Conservation (phyloP, 2,113 vertebrate genomes). For the Upupa epops region DNA sequence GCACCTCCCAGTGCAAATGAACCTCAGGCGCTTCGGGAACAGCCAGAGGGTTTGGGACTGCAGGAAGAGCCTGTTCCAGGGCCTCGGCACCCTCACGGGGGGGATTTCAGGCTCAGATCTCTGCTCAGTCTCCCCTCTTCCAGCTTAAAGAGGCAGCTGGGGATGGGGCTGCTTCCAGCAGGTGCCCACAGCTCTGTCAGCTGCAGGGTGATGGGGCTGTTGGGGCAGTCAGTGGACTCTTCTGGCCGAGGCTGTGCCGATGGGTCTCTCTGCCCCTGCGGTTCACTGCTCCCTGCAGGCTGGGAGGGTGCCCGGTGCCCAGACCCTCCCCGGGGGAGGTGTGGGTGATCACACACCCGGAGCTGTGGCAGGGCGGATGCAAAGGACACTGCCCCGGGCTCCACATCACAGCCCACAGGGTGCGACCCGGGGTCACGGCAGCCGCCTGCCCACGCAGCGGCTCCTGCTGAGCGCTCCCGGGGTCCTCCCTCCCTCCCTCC, state of each 20-base stretch:
- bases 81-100: too few species aligned
- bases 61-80: neutral
- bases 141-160: neutral
- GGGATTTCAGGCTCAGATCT: too few species aligned
- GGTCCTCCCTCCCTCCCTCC: neutral
- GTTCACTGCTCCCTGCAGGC: neutral
- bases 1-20: neutral
- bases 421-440: neutral
- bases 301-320: fast-evolving
- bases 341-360: neutral
- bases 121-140: too few species aligned
- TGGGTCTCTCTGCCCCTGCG: neutral
- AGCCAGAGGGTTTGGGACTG: neutral
- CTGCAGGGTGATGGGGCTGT: fast-evolving
- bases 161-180: neutral
- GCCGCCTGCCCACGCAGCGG: neutral
- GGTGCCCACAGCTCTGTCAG: neutral
- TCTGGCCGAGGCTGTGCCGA: neutral
- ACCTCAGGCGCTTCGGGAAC: neutral
- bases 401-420: neutral
- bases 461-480: neutral
- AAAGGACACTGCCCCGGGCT: neutral
- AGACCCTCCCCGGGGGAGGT: neutral
- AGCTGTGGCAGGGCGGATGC: neutral
- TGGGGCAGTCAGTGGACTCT: fast-evolving